Evolutionary conservation across 2,113 vertebrate genomes (phyloP).

Genomic region (Bagarius yarrelli): DNA sequence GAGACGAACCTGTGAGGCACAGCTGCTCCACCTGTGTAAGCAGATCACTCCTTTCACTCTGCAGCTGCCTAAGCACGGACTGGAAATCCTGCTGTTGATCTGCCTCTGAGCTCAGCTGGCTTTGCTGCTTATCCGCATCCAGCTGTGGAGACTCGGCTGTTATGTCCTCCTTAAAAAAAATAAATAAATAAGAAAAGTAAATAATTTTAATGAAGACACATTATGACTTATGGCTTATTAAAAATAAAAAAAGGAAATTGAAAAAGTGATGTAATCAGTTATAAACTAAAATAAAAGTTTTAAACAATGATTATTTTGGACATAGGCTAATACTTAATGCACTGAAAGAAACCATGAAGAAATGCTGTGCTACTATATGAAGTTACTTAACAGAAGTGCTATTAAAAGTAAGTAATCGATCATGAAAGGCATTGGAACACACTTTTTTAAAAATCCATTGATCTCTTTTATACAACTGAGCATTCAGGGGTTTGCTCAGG

Average conservation of each 20-base stretch:
- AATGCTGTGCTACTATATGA: too few relatives aligned
- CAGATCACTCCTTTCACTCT: constrained; percentile 48
- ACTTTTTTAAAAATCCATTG: too few relatives aligned
- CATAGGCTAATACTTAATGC: too few relatives aligned
- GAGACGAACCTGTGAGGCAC: constrained; percentile 34
- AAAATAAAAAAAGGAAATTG: neutral
- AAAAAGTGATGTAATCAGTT: neutral
- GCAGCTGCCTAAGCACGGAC: constrained; percentile 43
- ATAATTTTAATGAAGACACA: too few relatives aligned
- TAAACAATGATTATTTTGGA: too few relatives aligned
- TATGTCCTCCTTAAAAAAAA: neutral
- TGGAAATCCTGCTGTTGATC: constrained; percentile 43
- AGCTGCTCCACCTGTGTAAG: constrained; percentile 40
- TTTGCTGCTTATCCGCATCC: constrained; percentile 30
- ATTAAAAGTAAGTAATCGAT: too few relatives aligned
- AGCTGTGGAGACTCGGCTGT: constrained; percentile 10
- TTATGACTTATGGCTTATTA: neutral
- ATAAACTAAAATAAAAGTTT: too few relatives aligned
- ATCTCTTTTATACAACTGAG: too few relatives aligned
- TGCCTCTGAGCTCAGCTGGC: constrained; percentile 18
- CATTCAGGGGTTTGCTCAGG: too few relatives aligned
- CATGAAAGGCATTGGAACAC: too few relatives aligned
- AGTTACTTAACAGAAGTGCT: too few relatives aligned
- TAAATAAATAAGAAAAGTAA: neutral
- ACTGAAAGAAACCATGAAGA: too few relatives aligned